Evolutionary conservation across 2,113 vertebrate species (phyloP).

Genomic region (Globicephala melas): DNA sequence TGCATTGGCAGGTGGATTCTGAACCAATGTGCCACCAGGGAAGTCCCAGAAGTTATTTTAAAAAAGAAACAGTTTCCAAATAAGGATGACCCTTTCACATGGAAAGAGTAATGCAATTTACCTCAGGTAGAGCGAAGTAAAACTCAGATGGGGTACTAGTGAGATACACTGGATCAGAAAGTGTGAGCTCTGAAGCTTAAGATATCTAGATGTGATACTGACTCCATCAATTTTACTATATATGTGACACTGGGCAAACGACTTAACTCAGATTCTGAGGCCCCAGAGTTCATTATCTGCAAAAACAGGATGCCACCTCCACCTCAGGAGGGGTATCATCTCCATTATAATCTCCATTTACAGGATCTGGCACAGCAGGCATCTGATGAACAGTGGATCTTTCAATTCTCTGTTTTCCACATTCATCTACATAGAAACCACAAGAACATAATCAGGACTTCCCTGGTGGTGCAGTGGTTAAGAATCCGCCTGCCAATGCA

Average conservation of each 20-base stretch:
- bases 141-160: not conserved
- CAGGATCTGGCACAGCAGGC: not conserved
- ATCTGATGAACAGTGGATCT: not conserved
- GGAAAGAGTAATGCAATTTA: not conserved
- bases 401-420: constrained; percentile 16
- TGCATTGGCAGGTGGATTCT: no score
- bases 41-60: not conserved
- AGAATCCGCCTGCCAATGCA: no score
- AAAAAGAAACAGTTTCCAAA: constrained; percentile 24
- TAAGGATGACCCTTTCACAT: not conserved
- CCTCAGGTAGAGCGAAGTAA: not conserved
- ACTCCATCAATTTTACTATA: not conserved
- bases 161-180: not conserved
- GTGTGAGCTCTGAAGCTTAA: not conserved
- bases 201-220: not conserved
- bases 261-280: not conserved
- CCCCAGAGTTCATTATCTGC: not conserved
- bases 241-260: not conserved
- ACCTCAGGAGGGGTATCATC: not conserved
- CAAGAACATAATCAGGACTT: not conserved
- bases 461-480: no score
- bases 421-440: not conserved
- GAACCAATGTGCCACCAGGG: no score
- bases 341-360: not conserved
- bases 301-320: not conserved